phyloP scores from a whole-genome alignment of 2,888 invertebrate genomes.

The Cepaea hortensis region DNA sequence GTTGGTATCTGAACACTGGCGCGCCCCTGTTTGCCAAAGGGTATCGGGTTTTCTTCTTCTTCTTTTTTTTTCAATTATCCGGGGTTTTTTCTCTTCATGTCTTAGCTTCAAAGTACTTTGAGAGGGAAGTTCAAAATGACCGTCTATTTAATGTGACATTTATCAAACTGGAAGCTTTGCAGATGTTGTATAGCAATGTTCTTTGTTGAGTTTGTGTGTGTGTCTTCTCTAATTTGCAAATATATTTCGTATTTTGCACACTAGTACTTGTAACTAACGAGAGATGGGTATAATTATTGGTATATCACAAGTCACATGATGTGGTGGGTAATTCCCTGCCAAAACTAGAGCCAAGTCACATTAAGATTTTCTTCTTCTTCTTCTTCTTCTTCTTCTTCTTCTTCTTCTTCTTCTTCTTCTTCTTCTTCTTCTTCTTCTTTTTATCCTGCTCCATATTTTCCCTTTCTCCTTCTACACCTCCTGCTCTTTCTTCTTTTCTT shows the following conservation, averaged over 20 bases:
- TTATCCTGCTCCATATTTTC: not conserved
- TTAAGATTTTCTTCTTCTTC: not conserved
- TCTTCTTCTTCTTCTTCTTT: not conserved
- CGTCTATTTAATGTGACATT: not conserved
- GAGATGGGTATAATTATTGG: too few relatives aligned
- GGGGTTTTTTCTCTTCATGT: not conserved
- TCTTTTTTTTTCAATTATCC: too few relatives aligned
- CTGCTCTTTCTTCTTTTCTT: not conserved
- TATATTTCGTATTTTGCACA: too few relatives aligned
- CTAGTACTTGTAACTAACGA: too few relatives aligned
- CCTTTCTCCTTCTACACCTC: not conserved
- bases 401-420: not conserved
- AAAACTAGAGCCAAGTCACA: too few relatives aligned
- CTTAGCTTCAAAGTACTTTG: not conserved
- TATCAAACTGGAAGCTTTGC: not conserved
- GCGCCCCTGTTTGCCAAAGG: constrained; percentile 17
- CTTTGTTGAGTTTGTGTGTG: not conserved
- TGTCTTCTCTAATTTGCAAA: not conserved
- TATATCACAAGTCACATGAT: too few relatives aligned
- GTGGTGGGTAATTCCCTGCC: too few relatives aligned
- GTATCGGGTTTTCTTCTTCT: constrained; percentile 28
- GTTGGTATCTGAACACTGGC: constrained; percentile 12
- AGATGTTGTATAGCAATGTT: too few relatives aligned
- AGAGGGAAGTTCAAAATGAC: not conserved
- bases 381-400: not conserved